Evolutionary conservation across 2,113 vertebrate species (phyloP).

Genomic region (Channa argus): DNA sequence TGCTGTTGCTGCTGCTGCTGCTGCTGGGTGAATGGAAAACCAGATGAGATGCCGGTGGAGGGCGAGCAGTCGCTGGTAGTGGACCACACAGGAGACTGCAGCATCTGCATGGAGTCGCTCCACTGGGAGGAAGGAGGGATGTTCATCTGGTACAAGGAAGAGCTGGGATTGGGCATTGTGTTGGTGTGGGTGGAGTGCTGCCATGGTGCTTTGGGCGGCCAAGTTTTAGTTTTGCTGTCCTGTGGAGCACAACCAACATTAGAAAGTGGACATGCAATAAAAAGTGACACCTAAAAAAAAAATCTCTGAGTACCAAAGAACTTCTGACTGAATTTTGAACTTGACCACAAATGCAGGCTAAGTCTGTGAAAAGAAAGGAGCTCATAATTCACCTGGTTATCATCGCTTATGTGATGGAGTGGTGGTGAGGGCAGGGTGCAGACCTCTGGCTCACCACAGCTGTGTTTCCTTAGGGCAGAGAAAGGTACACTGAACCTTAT

Average conservation of each 20-base stretch:
- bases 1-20: slow-evolving; percentile 75
- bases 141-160: slow-evolving; percentile 91
- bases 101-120: slow-evolving; percentile 95
- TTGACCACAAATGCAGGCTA: not conserved
- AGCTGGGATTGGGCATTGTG: slow-evolving; percentile 89
- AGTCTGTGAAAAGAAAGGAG: too few relatives aligned
- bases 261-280: not conserved
- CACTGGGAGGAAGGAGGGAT: slow-evolving; percentile 92
- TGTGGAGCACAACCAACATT: slow-evolving; percentile 61
- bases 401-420: slow-evolving; percentile 89
- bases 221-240: slow-evolving; percentile 99
- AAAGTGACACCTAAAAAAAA: too few relatives aligned
- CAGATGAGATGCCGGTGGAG: slow-evolving; percentile 83
- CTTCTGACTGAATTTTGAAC: not conserved
- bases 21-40: slow-evolving; percentile 90
- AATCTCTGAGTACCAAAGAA: too few relatives aligned
- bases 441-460: slow-evolving; percentile 94
- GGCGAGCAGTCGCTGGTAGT: slow-evolving; percentile 88
- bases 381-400: slow-evolving; percentile 88
- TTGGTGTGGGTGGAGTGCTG: slow-evolving; percentile 88
- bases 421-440: slow-evolving; percentile 92
- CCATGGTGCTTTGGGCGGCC: slow-evolving; percentile 99
- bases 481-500: not conserved
- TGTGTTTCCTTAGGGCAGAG: slow-evolving; percentile 90
- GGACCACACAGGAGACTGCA: slow-evolving; percentile 95